A percentile compares a stretch with the other conserved stretches of the same genome.
Evolutionary conservation across 1,140 invertebrate species (phyloP).

Genomic region (Chrysomallon squamiferum): DNA sequence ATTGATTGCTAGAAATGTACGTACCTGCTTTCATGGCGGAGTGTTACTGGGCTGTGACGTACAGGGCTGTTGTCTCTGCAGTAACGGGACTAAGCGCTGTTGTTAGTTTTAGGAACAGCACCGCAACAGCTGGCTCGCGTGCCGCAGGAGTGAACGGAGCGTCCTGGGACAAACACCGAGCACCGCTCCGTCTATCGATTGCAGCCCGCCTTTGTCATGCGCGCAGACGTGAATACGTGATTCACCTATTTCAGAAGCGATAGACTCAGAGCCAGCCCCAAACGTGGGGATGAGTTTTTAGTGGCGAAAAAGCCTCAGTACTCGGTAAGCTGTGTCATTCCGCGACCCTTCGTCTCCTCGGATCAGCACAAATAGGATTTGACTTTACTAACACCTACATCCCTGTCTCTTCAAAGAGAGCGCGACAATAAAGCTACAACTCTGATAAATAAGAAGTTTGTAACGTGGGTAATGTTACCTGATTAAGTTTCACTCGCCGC

Average conservation of each 20-base stretch:
- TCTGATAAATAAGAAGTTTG: neutral
- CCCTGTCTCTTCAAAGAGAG: neutral
- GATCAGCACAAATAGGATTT: neutral
- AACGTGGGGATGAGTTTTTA: neutral
- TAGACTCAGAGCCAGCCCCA: neutral
- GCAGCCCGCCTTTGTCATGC: neutral
- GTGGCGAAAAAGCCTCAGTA: neutral
- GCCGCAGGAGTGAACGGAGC: neutral
- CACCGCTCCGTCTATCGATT: neutral
- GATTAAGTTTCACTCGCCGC: too few species aligned
- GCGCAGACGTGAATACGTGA: neutral
- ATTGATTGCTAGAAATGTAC: too few species aligned
- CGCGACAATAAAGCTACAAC: constrained; percentile 1
- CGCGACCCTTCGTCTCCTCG: neutral
- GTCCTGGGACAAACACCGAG: neutral
- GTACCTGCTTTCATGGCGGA: too few species aligned
- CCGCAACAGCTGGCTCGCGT: constrained; percentile 3
- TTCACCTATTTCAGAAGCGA: constrained; percentile 1
- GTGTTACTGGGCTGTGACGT: too few species aligned
- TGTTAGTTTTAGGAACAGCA: neutral
- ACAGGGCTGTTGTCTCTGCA: too few species aligned
- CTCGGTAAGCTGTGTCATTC: neutral
- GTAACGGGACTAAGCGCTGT: neutral
- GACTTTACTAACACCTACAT: neutral
- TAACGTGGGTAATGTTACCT: neutral